Base-by-base conservation (phyloP, 2,888 invertebrate species). In the Magallana nippona region DNA sequence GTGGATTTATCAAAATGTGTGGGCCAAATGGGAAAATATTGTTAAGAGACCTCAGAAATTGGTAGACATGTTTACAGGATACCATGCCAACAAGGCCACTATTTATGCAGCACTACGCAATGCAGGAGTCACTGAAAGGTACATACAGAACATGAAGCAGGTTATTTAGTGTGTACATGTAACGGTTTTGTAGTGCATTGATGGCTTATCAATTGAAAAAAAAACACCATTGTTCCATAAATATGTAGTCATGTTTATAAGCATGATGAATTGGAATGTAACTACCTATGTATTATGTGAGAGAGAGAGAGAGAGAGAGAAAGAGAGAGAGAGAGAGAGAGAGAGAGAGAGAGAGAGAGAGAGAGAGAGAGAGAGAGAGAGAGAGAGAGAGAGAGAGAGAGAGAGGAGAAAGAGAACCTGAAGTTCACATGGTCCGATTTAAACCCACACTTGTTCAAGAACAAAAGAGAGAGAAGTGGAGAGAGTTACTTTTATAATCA, bases 21-120 rank as follows among this genome's bases (percentile, higher is more conserved):
- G 86, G 86, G 87, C 82, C 63, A 91, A 89, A 84, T 90, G 90
- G 91, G 89, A 90, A 77, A 86, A 81, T 56, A 88, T 91, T 15
- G 80, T 84, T 11, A 87, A 86, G 57, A 84, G 86, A 78, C 90
- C 91, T 22, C 78, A 79, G 17, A 90, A 89, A 78, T 80, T 91
- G 83, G 82, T 91, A 22, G 90, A 90, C 84, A 90, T 91, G 91
- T 91, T 91, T 83, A 90, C 91, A 71, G 90, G 91, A 77, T 90
- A 91, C 88, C 91, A 90, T 87, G 90, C 90, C 71, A 91, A 86
- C 83, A 88, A 84, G 44, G 84, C 89, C 44, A 85, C 85, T 10
- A 90, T 91, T 44, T 82, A 86, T 78, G 58, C 86, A 17, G 90
- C 88, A 15, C 83, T 91, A 22, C 84, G 84, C 22, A 85, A 83